Conservation (phyloP, 2,113 vertebrate genomes). For the Sula dactylatra region DNA sequence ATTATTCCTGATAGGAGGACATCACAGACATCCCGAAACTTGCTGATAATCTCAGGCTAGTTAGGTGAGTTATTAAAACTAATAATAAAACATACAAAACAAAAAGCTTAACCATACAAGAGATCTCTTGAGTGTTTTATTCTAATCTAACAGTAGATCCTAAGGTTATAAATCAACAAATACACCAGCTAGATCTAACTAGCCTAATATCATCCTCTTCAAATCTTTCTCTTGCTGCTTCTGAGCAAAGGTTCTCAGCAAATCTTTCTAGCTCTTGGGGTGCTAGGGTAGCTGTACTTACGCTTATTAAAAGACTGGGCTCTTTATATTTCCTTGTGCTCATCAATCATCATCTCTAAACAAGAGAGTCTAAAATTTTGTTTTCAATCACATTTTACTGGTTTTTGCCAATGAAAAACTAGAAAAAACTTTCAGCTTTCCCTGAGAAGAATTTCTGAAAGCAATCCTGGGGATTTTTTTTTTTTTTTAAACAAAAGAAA, state of each 20-base stretch:
- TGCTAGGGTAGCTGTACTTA: neutral
- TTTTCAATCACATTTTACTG: neutral
- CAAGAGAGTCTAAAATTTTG: neutral
- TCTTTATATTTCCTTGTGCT: neutral
- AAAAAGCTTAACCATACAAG: neutral
- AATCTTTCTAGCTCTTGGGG: neutral
- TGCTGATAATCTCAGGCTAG: conserved; percentile 89
- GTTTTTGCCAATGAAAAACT: neutral
- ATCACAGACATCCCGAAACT: conserved; percentile 97
- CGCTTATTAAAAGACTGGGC: neutral
- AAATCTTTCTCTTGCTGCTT: neutral
- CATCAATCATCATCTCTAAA: neutral
- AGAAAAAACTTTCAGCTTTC: neutral
- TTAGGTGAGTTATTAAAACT: conserved; percentile 82
- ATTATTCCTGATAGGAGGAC: conserved; percentile 86
- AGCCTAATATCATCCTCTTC: neutral
- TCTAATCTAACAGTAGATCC: neutral
- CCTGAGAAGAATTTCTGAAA: neutral
- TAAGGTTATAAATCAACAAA: neutral
- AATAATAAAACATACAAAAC: neutral
- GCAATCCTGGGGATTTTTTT: neutral
- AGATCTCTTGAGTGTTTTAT: neutral
- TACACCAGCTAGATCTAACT: neutral
- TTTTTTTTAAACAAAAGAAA: neutral
- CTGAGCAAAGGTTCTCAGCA: neutral